Base-by-base conservation (phyloP, 2,888 invertebrate species). In the Hirtodrosophila alboralis region DNA sequence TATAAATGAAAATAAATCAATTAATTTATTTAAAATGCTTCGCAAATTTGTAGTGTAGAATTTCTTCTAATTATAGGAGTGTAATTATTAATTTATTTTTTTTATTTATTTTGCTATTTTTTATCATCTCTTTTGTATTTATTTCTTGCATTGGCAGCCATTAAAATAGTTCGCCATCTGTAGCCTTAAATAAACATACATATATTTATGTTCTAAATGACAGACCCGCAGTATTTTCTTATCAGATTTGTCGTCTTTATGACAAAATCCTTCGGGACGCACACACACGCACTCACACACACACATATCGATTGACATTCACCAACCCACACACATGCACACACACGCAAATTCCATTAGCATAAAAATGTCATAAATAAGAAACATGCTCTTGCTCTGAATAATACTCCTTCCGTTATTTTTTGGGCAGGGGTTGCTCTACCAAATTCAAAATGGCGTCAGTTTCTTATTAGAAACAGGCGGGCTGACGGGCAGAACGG, bases 381-480 rank as follows among this genome's bases (percentile, higher is more conserved):
- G 76, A 74, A 78, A 69, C 78, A 83, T 72, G 58, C 73, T n/a
- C n/a, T 62, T 61, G 60, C 51, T 37, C 44, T 60, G 54, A 27
- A 38, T 51, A 49, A 51, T 57, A 52, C 52, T 79, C 58, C 80
- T 78, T 58, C 67, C 56, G 61, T 62, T 43, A 27, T n/a, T n/a
- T n/a, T n/a, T 18, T 37, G 31, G 41, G 48, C 40, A 49, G 67
- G 79, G 80, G 85, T 84, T 81, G 80, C 44, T 81, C 44, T 14
- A 31, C n/a, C n/a, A 64, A 65, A 83, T 69, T 71, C 81, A 88
- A 88, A 89, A 88, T 88, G 88, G 88, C 87, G 87, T 70, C 79
- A 49, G 40, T 86, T 87, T 88, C 88, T 89, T 88, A 89, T 87
- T 88, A 81, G 88, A 87, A 87, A 77, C 73, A 69, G 49, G 73